These are phyloP conservation scores for Drosophila mulleri DNA, from an alignment of 2,888 invertebrate species.

Conservation along the genomic window DNA sequence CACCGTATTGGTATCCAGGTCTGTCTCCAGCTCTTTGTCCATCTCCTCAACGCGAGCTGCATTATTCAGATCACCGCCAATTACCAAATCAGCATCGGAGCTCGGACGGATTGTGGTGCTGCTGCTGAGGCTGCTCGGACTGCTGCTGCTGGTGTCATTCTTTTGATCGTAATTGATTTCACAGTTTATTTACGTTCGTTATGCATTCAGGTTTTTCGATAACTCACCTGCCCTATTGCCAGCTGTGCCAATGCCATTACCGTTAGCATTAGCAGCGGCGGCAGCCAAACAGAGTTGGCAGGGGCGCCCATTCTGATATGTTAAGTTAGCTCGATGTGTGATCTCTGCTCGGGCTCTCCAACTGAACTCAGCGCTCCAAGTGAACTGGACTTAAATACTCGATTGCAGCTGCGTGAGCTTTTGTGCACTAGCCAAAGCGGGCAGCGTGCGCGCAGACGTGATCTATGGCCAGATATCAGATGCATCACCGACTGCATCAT, in stretches of 20 bases:
- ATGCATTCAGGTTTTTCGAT: background rate
- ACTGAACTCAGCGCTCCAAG: constrained; percentile 43
- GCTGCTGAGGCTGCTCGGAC: constrained; percentile 16
- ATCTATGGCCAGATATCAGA: constrained; percentile 62
- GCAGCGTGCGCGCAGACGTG: constrained; percentile 55
- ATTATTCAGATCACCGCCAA: constrained; percentile 33
- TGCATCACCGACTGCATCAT: constrained; percentile 45
- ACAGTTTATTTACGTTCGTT: background rate
- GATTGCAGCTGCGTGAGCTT: constrained; percentile 27
- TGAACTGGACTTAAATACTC: constrained; percentile 54
- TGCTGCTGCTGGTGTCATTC: constrained; percentile 28
- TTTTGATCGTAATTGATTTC: constrained; percentile 1
- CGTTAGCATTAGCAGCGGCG: constrained; percentile 36
- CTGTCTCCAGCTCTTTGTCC: constrained; percentile 3
- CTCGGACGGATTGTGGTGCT: constrained; percentile 32
- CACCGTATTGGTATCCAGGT: background rate
- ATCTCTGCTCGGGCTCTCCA: constrained; percentile 32
- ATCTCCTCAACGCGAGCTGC: constrained; percentile 38
- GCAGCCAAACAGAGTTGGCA: constrained; percentile 50
- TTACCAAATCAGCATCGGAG: constrained; percentile 17
- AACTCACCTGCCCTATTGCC: constrained; percentile 47
- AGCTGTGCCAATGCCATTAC: constrained; percentile 21
- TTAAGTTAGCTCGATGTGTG: constrained; percentile 6
- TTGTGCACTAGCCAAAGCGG: constrained; percentile 1
- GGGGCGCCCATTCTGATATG: constrained; percentile 43